phyloP scores from a whole-genome alignment of 2,888 invertebrate species.

The Lamellibrachia columna region DNA sequence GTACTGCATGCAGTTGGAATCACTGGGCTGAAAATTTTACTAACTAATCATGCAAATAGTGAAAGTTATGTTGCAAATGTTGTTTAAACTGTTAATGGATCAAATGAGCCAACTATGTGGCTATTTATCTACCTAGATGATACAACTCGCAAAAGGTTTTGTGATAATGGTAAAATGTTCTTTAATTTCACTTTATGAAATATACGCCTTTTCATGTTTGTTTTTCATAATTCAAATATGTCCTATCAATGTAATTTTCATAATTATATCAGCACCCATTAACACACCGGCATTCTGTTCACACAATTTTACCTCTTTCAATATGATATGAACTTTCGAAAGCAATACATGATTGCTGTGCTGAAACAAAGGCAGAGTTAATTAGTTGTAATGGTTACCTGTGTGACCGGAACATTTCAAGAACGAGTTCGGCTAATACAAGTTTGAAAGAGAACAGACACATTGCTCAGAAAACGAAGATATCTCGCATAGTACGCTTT shows the following conservation, averaged over 20 bases:
- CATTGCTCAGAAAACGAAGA: neutral
- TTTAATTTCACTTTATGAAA: neutral
- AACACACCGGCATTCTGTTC: neutral
- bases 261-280: neutral
- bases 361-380: conserved; percentile 18
- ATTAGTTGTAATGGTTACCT: neutral
- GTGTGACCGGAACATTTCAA: neutral
- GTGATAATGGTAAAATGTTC: neutral
- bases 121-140: neutral
- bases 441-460: neutral
- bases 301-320: conserved; percentile 44
- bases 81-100: neutral
- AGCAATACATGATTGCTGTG: conserved; percentile 48
- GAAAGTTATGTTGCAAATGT: neutral
- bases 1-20: neutral
- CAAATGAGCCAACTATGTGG: neutral
- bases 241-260: neutral
- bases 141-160: neutral
- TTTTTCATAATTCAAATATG: neutral
- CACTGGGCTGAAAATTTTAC: neutral
- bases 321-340: conserved; percentile 53
- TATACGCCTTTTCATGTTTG: neutral
- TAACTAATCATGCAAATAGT: neutral
- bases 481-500: too few relatives aligned
- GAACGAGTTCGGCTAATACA: neutral